These are phyloP conservation scores for Endotricha flammealis DNA, from an alignment of 2,888 invertebrate species.

Conservation along the genomic window DNA sequence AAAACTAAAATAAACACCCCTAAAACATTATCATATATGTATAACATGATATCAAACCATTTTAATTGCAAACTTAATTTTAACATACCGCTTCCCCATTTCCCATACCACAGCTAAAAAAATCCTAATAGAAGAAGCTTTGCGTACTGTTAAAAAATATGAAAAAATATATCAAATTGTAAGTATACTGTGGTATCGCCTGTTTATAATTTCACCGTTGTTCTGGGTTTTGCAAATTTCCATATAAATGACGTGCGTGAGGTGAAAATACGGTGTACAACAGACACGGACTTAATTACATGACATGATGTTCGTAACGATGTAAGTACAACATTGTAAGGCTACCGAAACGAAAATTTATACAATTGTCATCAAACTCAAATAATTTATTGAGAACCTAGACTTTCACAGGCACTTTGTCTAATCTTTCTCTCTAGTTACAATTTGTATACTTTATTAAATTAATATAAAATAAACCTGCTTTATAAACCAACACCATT, in stretches of 20 bases:
- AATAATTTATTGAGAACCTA: no score
- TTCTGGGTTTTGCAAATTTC: slow-evolving; percentile 19
- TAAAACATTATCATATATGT: slow-evolving; percentile 17
- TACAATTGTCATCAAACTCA: no score
- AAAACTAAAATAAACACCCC: no score
- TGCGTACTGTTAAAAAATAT: not conserved
- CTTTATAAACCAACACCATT: no score
- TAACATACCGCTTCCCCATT: not conserved
- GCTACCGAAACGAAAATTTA: no score
- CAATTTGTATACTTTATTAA: no score
- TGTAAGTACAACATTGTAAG: no score
- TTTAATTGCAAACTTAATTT: slow-evolving; percentile 14
- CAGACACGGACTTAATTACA: not conserved
- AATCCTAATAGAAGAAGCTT: not conserved
- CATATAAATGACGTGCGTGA: slow-evolving; percentile 24
- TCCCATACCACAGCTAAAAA: slow-evolving; percentile 4
- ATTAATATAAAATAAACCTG: no score
- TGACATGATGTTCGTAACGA: not conserved
- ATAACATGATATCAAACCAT: slow-evolving; percentile 22
- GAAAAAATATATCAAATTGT: not conserved
- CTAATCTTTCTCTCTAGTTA: no score
- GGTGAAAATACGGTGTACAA: slow-evolving; percentile 13
- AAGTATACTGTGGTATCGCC: slow-evolving; percentile 1
- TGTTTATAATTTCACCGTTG: slow-evolving; percentile 15
- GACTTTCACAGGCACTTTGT: no score